Conservation (phyloP, 2,797 vertebrate species). For the Bovichtus diacanthus region DNA sequence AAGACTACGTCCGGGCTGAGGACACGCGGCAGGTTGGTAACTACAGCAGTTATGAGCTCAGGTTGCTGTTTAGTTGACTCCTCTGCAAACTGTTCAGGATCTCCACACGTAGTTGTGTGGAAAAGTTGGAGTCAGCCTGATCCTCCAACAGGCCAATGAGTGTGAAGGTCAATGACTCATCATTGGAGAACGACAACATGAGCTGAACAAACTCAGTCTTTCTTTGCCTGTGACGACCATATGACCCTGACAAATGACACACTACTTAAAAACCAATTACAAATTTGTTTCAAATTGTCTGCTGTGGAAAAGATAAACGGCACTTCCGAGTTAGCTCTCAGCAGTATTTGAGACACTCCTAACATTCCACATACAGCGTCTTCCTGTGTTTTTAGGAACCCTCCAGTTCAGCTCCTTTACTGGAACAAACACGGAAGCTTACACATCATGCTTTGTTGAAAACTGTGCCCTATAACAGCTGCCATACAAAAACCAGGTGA, state of each 20-base stretch:
- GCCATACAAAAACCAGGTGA: constrained; percentile 87
- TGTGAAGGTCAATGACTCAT: constrained; percentile 16
- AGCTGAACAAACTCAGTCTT: constrained; percentile 3
- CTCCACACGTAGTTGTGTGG: background rate
- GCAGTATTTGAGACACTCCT: background rate
- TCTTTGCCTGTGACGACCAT: background rate
- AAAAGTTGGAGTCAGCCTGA: background rate
- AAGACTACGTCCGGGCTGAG: constrained; percentile 79
- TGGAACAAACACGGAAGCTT: constrained; percentile 87
- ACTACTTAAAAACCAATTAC: background rate
- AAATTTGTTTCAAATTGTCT: constrained; percentile 4
- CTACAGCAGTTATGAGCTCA: background rate
- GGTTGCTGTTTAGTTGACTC: background rate
- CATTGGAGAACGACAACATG: background rate
- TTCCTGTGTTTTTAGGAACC: constrained; percentile 72
- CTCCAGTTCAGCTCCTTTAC: constrained; percentile 86
- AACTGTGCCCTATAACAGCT: constrained; percentile 89
- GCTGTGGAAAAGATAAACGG: constrained; percentile 5
- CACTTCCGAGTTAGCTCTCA: background rate
- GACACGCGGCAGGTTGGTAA: constrained; percentile 83
- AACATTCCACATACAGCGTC: background rate
- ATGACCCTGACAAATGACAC: constrained; percentile 26
- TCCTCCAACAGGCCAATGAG: background rate
- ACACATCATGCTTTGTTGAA: constrained; percentile 89
- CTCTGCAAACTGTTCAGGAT: background rate